Evolutionary conservation across 2,113 vertebrate genomes (phyloP), one percentile per base, ranked within the genome.

Genomic region (Sminthopsis crassicaudata): DNA sequence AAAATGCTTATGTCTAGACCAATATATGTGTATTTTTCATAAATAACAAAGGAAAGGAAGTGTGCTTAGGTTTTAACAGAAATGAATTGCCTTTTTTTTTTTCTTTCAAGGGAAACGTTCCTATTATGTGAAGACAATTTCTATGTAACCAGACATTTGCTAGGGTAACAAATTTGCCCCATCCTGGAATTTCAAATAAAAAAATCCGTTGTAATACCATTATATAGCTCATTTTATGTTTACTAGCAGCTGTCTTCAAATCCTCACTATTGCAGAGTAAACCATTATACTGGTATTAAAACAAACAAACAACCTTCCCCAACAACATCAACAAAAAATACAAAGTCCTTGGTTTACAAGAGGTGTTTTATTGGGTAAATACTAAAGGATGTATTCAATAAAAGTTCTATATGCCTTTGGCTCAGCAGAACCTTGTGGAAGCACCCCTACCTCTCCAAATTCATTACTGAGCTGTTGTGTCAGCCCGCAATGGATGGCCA

Each of bases 281-380:
- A 93, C 94, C 93, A 93, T 94, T 95, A 88, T 76, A 91, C 42
- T 42, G 92, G 95, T 51, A 92, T 94, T 95, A 52, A 51, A 89
- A 92, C 94, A 42, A 94, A 90, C 50, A 91, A 89, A 90, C 46
- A 46, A 48, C 36, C 36, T 7, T 8, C 90, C 90, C 84, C 50
- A 22, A 22, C 53, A 54, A 94, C 42, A 93, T 54, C 22, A 50
- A 6, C 36, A 96, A 96, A 92, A 93, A 90, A 93, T 84, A 96
- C 84, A 92, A 76, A 94, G 94, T 95, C 90, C 93, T 92, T 91
- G 92, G 27, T 96, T 98, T 98, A 93, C 55, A 48, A 96, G 96
- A 97, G 94, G 50, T 96, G 94, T 96, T 98, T 98, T 97, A 96
- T 92, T 96, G 96, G 97, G 96, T 91, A 60, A 54, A 93, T 96